phyloP scores from a whole-genome alignment of 92 coral and sea anemone species.

The Porites divaricata region DNA sequence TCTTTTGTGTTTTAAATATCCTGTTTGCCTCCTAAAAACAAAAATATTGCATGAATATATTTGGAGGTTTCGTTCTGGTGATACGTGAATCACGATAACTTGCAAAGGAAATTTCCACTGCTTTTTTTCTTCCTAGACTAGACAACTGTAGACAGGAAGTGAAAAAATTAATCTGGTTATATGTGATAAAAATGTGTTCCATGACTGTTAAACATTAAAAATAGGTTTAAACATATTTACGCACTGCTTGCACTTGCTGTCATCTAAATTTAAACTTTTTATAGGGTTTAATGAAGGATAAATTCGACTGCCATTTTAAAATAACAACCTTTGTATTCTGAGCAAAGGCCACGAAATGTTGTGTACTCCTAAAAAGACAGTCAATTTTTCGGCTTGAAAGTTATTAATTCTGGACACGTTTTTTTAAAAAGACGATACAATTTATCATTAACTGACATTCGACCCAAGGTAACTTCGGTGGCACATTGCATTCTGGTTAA shows the following conservation, averaged over 20 bases:
- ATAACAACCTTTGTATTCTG: too few species aligned
- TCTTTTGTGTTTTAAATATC: neutral
- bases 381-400: neutral
- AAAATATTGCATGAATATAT: constrained; percentile 17
- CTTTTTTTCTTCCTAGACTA: too few species aligned
- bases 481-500: too few species aligned
- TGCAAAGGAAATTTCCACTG: neutral
- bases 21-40: constrained; percentile 21
- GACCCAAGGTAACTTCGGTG: too few species aligned
- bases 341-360: neutral
- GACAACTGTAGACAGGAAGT: constrained; percentile 23
- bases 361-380: neutral
- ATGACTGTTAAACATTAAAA: neutral
- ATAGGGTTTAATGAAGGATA: too few species aligned
- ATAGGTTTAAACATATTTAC: neutral
- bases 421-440: too few species aligned
- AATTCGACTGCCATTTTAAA: too few species aligned
- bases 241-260: neutral
- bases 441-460: too few species aligned
- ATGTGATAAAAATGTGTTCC: neutral
- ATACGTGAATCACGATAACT: constrained; percentile 20
- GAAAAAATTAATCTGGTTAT: constrained; percentile 6
- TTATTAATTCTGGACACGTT: constrained; percentile 16
- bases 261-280: neutral
- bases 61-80: constrained; percentile 21